Percentiles rank a stretch among this genome's conserved stretches.
Conservation (phyloP, 2,113 vertebrate species). For the Stictonetta naevosa region DNA sequence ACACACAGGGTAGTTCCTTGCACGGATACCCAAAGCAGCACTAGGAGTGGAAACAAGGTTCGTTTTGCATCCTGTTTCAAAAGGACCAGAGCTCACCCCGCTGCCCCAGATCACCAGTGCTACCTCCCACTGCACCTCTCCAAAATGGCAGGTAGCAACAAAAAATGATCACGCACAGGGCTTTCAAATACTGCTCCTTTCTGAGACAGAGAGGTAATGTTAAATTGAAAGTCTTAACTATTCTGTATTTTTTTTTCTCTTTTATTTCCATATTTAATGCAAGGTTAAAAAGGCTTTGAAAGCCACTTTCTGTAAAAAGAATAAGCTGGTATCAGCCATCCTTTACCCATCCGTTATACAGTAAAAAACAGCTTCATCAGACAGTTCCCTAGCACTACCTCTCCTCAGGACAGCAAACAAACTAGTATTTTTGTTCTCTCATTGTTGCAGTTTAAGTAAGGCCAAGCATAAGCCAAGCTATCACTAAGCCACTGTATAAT, state of each 20-base stretch:
- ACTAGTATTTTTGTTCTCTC: not conserved
- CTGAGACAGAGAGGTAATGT: not conserved
- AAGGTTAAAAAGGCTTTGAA: not conserved
- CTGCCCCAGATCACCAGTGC: not conserved
- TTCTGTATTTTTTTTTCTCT: not conserved
- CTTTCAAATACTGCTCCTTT: not conserved
- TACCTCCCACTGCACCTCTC: not conserved
- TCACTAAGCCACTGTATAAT: fast-evolving
- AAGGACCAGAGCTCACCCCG: fast-evolving
- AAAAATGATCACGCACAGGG: fast-evolving
- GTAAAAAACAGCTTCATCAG: not conserved
- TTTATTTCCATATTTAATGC: not conserved
- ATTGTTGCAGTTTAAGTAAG: not conserved
- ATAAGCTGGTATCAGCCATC: not conserved
- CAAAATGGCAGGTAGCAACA: not conserved
- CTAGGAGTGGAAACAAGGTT: not conserved
- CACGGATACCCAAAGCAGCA: not conserved
- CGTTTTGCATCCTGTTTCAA: not conserved
- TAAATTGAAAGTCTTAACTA: not conserved
- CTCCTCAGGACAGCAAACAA: not conserved
- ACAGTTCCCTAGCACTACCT: fast-evolving
- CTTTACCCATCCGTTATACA: fast-evolving
- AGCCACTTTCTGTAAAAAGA: not conserved
- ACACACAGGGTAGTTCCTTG: no score
- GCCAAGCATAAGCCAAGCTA: not conserved